These are phyloP conservation scores for Gymnogyps californianus DNA, from an alignment of 2,113 vertebrate species.

Conservation along the genomic window DNA sequence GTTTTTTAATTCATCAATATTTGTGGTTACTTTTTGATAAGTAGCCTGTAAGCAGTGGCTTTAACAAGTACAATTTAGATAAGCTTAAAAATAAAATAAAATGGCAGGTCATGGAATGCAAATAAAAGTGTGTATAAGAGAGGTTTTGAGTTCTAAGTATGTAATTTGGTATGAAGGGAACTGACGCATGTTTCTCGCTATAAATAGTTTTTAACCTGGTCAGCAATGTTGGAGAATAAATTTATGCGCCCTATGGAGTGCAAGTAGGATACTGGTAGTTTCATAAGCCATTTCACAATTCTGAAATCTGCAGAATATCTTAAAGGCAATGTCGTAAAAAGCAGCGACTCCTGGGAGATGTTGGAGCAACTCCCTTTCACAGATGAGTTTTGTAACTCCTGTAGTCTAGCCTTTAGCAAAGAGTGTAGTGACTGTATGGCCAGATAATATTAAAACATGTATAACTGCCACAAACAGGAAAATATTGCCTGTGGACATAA, in stretches of 20 bases:
- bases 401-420: neutral
- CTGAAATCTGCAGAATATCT: neutral
- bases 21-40: neutral
- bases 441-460: neutral
- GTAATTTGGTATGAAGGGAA: neutral
- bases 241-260: neutral
- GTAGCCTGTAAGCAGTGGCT: neutral
- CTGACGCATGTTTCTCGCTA: neutral
- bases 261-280: neutral
- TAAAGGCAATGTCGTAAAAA: slow-evolving; percentile 14
- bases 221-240: neutral
- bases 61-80: neutral
- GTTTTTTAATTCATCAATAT: neutral
- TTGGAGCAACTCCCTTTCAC: neutral
- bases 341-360: neutral
- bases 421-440: neutral
- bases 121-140: neutral
- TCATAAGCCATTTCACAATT: slow-evolving; percentile 18
- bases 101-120: neutral
- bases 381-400: neutral
- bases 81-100: neutral
- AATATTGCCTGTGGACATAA: neutral
- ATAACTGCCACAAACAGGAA: neutral
- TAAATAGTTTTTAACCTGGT: slow-evolving; percentile 13
- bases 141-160: neutral